Percentiles rank a stretch among this genome's conserved stretches.
Evolutionary conservation across 1,140 invertebrate species (phyloP).

Genomic region (Cydia amplana): DNA sequence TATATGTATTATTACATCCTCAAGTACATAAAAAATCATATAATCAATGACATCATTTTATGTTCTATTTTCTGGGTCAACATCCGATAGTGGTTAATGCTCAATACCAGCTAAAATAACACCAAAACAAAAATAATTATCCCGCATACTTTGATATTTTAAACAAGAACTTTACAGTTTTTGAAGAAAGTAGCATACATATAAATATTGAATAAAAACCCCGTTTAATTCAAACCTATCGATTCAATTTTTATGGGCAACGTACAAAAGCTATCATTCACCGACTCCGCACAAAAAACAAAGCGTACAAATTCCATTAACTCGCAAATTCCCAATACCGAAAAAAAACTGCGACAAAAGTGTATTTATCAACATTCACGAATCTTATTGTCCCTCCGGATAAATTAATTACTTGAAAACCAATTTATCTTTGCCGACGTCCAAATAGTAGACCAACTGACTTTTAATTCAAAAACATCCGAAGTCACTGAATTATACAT

Average conservation of each 20-base stretch:
- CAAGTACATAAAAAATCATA: no score
- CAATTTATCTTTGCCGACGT: conserved; percentile 3
- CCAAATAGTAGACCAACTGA: background rate
- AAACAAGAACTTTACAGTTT: background rate
- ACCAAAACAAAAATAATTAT: no score
- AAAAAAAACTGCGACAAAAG: conserved; percentile 11
- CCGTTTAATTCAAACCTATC: background rate
- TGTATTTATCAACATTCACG: conserved; percentile 2
- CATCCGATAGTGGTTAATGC: no score
- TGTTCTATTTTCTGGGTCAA: no score
- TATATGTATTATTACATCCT: no score
- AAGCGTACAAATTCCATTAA: background rate
- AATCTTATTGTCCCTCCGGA: background rate
- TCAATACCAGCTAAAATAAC: no score
- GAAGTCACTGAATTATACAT: background rate
- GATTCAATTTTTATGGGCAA: background rate
- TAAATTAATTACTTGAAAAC: conserved; percentile 9
- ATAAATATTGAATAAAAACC: background rate
- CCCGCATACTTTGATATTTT: no score
- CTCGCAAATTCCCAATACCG: background rate
- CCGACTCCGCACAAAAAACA: background rate
- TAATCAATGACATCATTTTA: no score
- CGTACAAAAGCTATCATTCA: conserved; percentile 19
- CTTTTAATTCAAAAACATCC: background rate
- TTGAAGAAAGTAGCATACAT: background rate